Base-by-base conservation (phyloP, 1,140 invertebrate genomes). In the Drosophila yakuba region DNA sequence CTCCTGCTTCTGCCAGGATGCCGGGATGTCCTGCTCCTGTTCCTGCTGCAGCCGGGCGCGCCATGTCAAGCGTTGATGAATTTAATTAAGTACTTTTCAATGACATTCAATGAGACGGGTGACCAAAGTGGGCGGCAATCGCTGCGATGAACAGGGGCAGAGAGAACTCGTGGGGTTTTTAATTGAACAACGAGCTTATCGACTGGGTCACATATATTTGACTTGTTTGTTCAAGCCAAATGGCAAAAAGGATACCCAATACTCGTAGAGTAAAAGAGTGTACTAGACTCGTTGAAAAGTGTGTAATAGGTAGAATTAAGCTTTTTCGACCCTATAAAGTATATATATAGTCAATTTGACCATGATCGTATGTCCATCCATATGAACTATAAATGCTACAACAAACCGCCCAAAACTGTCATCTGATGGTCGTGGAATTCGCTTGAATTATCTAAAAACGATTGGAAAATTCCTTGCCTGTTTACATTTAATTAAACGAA, bases 1-100 rank as follows among this genome's bases (percentile, higher is more conserved):
- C 50, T 11, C 36, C 1, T 1, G 10, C 28, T 25, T 1, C 20
- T 47, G 1, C 38, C 11, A 12, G 50, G 15, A 36, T 14, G n/a
- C 38, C 11, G n/a, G 50, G 15, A 36, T 14, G n/a, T 32, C 47
- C 39, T 35, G 4, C 28, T 15, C 17, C 23, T 48, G 2, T 28
- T 50, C 25, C 14, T 50, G 32, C n/a, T 57, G 59, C 67, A 38
- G 25, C 45, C 35, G 48, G 63, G 58, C 74, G 69, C 55, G 58
- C 74, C 80, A 83, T 88, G 83, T 88, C 83, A 89, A 83, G 84
- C 85, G 80, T 80, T 89, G 80, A 89, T 88, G 80, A 88, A 89
- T 88, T 89, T 88, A 88, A 88, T 88, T 88, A 89, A 89, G 84
- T 88, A 89, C 80, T 89, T 75, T 88, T 78, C 83, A 86, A 88